These are phyloP conservation scores for Stenichneumon culpator DNA, from an alignment of 2,888 invertebrate genomes.

Conservation along the genomic window DNA sequence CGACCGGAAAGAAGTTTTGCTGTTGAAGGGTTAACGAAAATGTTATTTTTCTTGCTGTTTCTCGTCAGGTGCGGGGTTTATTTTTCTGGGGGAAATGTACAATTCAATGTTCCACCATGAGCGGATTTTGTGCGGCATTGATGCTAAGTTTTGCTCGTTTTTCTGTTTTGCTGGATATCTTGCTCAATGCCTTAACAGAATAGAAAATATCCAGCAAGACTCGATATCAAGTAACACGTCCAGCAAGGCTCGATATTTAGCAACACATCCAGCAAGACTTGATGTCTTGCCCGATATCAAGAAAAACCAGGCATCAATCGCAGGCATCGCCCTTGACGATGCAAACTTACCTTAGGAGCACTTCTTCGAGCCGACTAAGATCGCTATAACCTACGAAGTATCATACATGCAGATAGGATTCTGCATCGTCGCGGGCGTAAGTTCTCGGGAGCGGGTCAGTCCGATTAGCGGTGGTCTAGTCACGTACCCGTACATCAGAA, in stretches of 20 bases:
- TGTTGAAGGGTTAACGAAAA: no score
- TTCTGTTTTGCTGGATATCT: no score
- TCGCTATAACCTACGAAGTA: not conserved
- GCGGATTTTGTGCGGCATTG: not conserved
- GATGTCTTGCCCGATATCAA: no score
- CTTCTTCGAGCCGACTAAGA: constrained; percentile 5
- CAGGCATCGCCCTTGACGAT: not conserved
- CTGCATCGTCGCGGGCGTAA: constrained; percentile 16
- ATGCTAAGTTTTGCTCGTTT: not conserved
- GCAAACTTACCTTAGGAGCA: not conserved
- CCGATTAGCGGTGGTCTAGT: constrained; percentile 58
- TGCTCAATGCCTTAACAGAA: no score
- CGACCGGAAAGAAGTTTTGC: no score
- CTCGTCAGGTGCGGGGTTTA: no score
- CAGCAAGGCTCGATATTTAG: no score
- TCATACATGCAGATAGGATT: not conserved
- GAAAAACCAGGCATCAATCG: no score
- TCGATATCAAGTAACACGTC: no score
- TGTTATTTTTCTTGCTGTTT: no score
- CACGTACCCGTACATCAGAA: constrained; percentile 58
- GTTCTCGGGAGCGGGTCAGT: constrained; percentile 29
- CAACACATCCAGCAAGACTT: no score
- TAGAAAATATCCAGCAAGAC: no score
- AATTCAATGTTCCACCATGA: not conserved
- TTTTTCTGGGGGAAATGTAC: not conserved